Conservation (phyloP, 2,113 vertebrate genomes). For the Pholis gunnellus region DNA sequence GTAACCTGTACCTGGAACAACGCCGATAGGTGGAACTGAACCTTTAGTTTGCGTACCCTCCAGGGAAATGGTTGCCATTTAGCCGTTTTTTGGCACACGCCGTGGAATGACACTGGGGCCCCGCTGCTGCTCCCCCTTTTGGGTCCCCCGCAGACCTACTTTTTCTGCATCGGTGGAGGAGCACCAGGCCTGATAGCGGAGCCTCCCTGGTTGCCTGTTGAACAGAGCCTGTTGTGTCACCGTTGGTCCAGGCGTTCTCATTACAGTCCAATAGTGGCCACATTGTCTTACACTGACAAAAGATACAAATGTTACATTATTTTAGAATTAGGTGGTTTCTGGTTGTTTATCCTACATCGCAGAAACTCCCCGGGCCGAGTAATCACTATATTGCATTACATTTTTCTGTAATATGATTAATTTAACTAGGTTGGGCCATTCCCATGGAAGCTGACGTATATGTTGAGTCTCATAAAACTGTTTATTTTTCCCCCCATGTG, state of each 20-base stretch:
- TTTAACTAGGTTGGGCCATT: slow-evolving; percentile 31
- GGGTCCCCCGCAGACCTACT: slow-evolving; percentile 64
- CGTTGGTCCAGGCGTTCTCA: slow-evolving; percentile 48
- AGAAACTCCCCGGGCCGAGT: slow-evolving; percentile 10
- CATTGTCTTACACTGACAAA: slow-evolving; percentile 64
- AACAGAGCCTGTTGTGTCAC: slow-evolving; percentile 58
- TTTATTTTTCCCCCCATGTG: not conserved
- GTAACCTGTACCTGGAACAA: slow-evolving; percentile 45
- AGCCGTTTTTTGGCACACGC: slow-evolving; percentile 56
- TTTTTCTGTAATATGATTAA: slow-evolving; percentile 59
- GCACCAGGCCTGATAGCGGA: slow-evolving; percentile 54
- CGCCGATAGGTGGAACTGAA: slow-evolving; percentile 56
- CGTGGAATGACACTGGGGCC: slow-evolving; percentile 53
- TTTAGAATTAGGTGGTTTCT: slow-evolving; percentile 39
- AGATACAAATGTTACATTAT: slow-evolving; percentile 66
- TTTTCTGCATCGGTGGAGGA: slow-evolving; percentile 55
- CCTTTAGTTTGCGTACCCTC: slow-evolving; percentile 52
- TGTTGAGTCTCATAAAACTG: slow-evolving; percentile 10
- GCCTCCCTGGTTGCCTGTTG: slow-evolving; percentile 21
- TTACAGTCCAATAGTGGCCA: slow-evolving; percentile 60
- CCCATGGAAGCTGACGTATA: slow-evolving; percentile 12
- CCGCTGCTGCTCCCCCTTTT: slow-evolving; percentile 39
- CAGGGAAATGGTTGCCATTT: slow-evolving; percentile 67
- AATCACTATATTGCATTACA: slow-evolving; percentile 60
- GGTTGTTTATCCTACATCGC: slow-evolving; percentile 26